phyloP scores from a whole-genome alignment of 2,113 vertebrate species.

The Seriola dumerili region DNA sequence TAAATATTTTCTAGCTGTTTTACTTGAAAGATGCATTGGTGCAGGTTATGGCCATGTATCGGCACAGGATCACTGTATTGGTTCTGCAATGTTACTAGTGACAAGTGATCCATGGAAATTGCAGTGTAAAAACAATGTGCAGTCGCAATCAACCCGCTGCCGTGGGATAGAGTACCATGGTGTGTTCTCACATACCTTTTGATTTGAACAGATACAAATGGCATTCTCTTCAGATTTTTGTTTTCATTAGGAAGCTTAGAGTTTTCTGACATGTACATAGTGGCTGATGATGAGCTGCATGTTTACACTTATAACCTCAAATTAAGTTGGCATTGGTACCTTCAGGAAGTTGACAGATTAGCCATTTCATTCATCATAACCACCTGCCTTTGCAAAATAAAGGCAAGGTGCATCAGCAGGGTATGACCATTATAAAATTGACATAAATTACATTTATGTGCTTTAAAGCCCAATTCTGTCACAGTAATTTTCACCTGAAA shows the following conservation, averaged over 20 bases:
- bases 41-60: too few species aligned
- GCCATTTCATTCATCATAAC: neutral
- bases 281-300: neutral
- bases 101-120: too few species aligned
- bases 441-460: neutral
- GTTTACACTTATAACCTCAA: neutral
- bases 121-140: too few species aligned
- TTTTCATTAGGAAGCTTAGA: too few species aligned
- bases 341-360: neutral
- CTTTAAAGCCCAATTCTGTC: constrained; percentile 10
- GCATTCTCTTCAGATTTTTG: too few species aligned
- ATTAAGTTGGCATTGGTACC: neutral
- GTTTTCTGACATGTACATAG: too few species aligned
- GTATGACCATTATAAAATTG: neutral
- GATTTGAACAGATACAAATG: too few species aligned
- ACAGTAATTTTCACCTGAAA: constrained; percentile 23
- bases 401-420: neutral
- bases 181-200: neutral
- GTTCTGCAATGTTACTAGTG: too few species aligned
- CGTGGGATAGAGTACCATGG: neutral
- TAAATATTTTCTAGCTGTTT: too few species aligned
- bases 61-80: too few species aligned
- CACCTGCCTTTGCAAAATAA: neutral
- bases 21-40: too few species aligned
- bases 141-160: neutral